Conservation (phyloP, 2,888 invertebrate species). For the Cosmia pyralina region DNA sequence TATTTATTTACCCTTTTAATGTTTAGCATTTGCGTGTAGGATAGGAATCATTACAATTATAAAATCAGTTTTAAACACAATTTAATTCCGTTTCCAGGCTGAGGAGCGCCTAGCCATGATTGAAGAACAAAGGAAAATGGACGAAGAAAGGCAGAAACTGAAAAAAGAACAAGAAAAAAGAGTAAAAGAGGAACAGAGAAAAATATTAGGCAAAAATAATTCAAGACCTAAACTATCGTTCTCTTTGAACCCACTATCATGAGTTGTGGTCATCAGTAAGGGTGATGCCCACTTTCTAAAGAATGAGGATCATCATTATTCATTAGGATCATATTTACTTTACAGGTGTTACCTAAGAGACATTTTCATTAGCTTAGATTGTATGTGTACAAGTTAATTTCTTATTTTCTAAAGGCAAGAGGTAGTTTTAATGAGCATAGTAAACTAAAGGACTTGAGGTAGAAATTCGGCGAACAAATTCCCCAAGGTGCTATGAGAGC, state of each 20-base stretch:
- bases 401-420: constrained; percentile 24
- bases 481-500: constrained; percentile 19
- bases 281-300: constrained; percentile 21
- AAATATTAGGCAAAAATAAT: constrained; percentile 99
- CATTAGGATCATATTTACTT: constrained; percentile 46
- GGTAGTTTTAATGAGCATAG: constrained; percentile 18
- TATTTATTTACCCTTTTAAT: not conserved
- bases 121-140: constrained; percentile 98
- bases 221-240: constrained; percentile 98
- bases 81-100: constrained; percentile 91
- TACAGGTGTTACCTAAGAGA: constrained; percentile 54
- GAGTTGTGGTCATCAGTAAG: constrained; percentile 77
- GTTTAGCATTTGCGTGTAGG: not conserved
- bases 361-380: constrained; percentile 48
- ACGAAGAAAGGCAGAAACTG: constrained; percentile 97
- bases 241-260: constrained; percentile 94
- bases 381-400: constrained; percentile 33
- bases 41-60: not conserved
- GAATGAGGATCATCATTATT: constrained; percentile 28
- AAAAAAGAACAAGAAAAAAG: constrained; percentile 98
- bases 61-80: constrained; percentile 5
- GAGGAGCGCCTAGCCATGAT: constrained; percentile 99
- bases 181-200: constrained; percentile 98
- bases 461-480: constrained; percentile 28
- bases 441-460: constrained; percentile 28